Base-by-base conservation (phyloP, 2,797 vertebrate genomes). In the Sciaenops ocellatus region DNA sequence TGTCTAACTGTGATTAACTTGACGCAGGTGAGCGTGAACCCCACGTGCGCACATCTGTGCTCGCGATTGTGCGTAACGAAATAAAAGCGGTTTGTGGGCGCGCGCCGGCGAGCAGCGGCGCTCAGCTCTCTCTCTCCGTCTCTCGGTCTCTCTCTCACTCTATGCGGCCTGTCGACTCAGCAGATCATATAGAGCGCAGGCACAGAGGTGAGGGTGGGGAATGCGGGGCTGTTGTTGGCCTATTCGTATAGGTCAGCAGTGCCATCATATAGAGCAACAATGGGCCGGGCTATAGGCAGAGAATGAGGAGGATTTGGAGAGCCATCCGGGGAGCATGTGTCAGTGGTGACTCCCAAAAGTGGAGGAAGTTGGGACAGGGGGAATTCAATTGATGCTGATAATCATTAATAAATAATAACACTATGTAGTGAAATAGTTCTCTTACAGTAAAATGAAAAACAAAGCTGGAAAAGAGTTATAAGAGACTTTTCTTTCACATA, bases 181-280 rank as follows among this genome's bases (percentile, higher is more conserved):
- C 94, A 89, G 60, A 90, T 83, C 85, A 68, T 80, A 83, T 80
- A 76, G 72, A 84, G 80, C 64, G 30, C 85, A 57, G 85, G 55
- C 80, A 71, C 80, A 75, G 85, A 79, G 83, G 57, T 72, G 73
- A 70, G 28, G 65, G 76, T 73, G 38, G 55, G 81, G 83, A 89
- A 91, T 89, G 91, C 77, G 68, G 69, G 44, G 38, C 87, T 83
- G 91, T 85, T 90, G 90, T 87, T 87, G 90, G 30, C 78, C 85
- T 85, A 90, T 93, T 94, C 89, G 84, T 93, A 79, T 88, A 92
- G 82, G 94, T 95, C 94, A 95, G 95, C 94, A 95, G 83, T 90
- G 93, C 81, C 85, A 84, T 84, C 91, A 73, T 92, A 88, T 87
- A 89, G 89, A n/a, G 78, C 82, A 92, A 93, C 95, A 95, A 94